phyloP scores from a whole-genome alignment of 2,797 vertebrate genomes.

The Labroides dimidiatus region DNA sequence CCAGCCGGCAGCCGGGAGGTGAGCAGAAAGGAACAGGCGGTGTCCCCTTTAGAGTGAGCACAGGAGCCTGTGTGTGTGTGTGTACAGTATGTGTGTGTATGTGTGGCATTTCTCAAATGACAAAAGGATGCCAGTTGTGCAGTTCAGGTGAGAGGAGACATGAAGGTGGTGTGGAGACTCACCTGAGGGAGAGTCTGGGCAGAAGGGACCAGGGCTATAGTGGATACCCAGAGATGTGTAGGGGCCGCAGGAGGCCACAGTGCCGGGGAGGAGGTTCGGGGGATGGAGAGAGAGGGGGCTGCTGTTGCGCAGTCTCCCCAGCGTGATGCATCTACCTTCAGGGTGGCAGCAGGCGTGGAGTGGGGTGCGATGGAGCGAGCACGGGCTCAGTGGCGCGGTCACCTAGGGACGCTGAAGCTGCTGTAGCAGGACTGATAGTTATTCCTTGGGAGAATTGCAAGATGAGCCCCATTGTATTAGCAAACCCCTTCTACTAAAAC shows the following conservation, averaged over 20 bases:
- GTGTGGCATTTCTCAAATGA: constrained; percentile 80
- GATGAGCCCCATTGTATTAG: constrained; percentile 87
- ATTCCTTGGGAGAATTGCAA: constrained; percentile 88
- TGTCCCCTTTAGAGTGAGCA: constrained; percentile 82
- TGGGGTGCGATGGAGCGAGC: constrained; percentile 86
- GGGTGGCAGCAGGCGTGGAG: constrained; percentile 89
- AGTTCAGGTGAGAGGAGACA: constrained; percentile 69
- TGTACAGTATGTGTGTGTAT: constrained; percentile 22
- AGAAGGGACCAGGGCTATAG: constrained; percentile 69
- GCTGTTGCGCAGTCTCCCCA: constrained; percentile 82
- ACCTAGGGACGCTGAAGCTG: constrained; percentile 87
- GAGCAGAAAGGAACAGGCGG: constrained; percentile 83
- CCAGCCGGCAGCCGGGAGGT: constrained; percentile 81
- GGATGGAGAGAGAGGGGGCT: constrained; percentile 70
- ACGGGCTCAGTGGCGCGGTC: constrained; percentile 87
- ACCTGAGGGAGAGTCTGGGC: constrained; percentile 77
- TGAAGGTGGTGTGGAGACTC: constrained; percentile 65
- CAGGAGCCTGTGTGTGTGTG: constrained; percentile 59
- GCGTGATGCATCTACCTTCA: constrained; percentile 88
- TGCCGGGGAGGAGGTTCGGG: constrained; percentile 72
- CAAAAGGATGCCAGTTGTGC: constrained; percentile 75
- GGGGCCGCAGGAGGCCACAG: constrained; percentile 70
- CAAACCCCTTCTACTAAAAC: constrained; percentile 74
- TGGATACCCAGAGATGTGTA: constrained; percentile 64
- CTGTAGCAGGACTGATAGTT: constrained; percentile 89